Percentiles rank a stretch among this genome's conserved stretches.
Conservation (phyloP, 1,140 invertebrate genomes). For the Protaetia brevitarsis region DNA sequence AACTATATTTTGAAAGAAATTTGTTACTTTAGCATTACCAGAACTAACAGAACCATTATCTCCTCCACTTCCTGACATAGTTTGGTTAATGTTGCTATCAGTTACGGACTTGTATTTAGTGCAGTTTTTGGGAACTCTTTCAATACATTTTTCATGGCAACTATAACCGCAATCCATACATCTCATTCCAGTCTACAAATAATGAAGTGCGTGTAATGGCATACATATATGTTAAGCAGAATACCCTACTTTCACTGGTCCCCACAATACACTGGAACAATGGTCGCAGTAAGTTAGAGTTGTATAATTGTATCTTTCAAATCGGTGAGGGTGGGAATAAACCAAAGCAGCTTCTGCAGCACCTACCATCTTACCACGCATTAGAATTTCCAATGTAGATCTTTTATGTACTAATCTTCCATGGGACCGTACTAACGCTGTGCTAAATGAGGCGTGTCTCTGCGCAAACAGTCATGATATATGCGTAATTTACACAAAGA, state of each 20-base stretch:
- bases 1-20: not conserved
- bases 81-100: constrained; percentile 65
- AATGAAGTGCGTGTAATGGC: not conserved
- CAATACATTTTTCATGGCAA: constrained; percentile 91
- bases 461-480: constrained; percentile 42
- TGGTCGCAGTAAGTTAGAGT: constrained; percentile 90
- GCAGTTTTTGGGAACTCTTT: constrained; percentile 86
- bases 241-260: constrained; percentile 72
- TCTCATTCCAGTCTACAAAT: constrained; percentile 68
- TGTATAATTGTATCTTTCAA: constrained; percentile 85
- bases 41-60: constrained; percentile 68
- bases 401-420: constrained; percentile 84
- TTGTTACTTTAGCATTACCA: constrained; percentile 49
- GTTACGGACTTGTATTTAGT: constrained; percentile 79
- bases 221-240: not conserved
- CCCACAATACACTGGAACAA: constrained; percentile 88
- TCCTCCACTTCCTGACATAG: constrained; percentile 60
- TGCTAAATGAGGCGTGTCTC: constrained; percentile 81
- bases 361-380: constrained; percentile 78
- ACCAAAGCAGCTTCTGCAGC: constrained; percentile 58
- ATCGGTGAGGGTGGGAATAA: constrained; percentile 83
- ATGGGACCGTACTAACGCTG: constrained; percentile 82
- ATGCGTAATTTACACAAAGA: not conserved
- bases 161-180: constrained; percentile 94
- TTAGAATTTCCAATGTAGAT: constrained; percentile 86